Conservation (phyloP, 2,113 vertebrate species). For the Bos taurus region ARS-UCD2.0 NC_037336.1:44767501-44768000, state of each 20-base stretch:
- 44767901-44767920: not conserved
- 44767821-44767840: not conserved
- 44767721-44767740: not conserved
- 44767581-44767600: not conserved
- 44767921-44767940: not conserved
- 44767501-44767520: not conserved
- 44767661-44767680: not conserved
- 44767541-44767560: not conserved
- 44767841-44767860: not conserved
- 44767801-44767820: not conserved
- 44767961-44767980: not conserved
- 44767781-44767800: not conserved
- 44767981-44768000: not conserved
- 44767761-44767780: not conserved
- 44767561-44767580: not conserved
- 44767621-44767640: not conserved
- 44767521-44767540: accelerated
- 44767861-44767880: not conserved
- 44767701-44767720: accelerated
- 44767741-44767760: not conserved
- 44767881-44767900: not conserved
- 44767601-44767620: not conserved
- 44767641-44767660: not conserved
- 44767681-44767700: not conserved
- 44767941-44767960: not conserved